Percentiles rank a stretch among this genome's conserved stretches.
These are phyloP conservation scores for Notarius quadriscutis DNA, from an alignment of 2,113 vertebrate genomes.

Conservation along the genomic window DNA sequence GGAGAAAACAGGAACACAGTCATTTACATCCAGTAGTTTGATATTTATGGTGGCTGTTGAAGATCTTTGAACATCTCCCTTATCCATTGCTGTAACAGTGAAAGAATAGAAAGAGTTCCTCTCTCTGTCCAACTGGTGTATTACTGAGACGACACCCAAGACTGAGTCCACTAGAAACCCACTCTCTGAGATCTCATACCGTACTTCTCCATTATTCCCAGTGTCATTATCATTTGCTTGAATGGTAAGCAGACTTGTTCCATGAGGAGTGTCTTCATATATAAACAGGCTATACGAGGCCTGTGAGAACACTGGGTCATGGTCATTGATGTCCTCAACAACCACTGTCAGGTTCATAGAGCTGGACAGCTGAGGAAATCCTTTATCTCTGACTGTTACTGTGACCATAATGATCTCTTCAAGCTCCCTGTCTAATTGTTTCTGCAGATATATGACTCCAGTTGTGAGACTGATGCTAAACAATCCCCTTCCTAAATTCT, in stretches of 20 bases:
- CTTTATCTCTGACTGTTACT: conserved; percentile 66
- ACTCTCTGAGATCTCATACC: conserved; percentile 60
- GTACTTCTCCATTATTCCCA: conserved; percentile 66
- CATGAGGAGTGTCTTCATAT: conserved; percentile 64
- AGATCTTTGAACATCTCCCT: conserved; percentile 48
- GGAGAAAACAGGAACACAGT: conserved; percentile 54
- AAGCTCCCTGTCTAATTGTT: conserved; percentile 68
- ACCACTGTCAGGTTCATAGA: conserved; percentile 63
- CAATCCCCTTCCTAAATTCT: conserved; percentile 38
- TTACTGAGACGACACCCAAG: conserved; percentile 65
- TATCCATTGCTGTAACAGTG: conserved; percentile 51
- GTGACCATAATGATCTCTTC: conserved; percentile 59
- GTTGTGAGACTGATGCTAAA: conserved; percentile 65
- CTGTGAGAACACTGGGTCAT: conserved; percentile 67
- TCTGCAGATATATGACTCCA: conserved; percentile 66
- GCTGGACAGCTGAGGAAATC: conserved; percentile 59
- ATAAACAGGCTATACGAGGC: conserved; percentile 61
- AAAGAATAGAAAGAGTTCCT: conserved; percentile 51
- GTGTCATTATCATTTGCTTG: conserved; percentile 67
- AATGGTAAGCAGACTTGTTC: conserved; percentile 62
- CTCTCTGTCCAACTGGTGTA: conserved; percentile 67
- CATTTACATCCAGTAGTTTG: conserved; percentile 59
- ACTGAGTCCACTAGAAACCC: conserved; percentile 67
- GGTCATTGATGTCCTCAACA: conserved; percentile 72
- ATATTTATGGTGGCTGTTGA: conserved; percentile 53